Conservation (phyloP, 2,113 vertebrate species). For the Oryzias celebensis region DNA sequence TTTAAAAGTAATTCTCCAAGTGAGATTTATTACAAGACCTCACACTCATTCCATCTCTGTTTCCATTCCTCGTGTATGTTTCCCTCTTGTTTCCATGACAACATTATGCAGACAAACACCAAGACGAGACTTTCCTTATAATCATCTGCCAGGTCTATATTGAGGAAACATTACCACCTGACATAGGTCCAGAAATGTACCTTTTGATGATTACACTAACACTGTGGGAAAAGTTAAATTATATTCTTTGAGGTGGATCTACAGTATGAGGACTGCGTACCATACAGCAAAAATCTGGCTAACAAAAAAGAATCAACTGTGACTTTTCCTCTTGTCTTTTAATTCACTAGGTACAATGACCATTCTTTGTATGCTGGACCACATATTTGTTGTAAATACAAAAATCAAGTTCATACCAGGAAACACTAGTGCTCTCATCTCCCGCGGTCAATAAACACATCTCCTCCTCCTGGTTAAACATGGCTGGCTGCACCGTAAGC, state of each 20-base stretch:
- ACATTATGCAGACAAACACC: slow-evolving; percentile 52
- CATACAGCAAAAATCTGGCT: not conserved
- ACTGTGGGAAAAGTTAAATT: slow-evolving; percentile 6
- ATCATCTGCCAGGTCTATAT: slow-evolving; percentile 23
- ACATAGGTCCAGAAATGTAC: slow-evolving; percentile 26
- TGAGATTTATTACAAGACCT: not conserved
- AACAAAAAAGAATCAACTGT: no score
- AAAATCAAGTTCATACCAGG: slow-evolving; percentile 78
- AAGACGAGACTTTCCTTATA: slow-evolving; percentile 51
- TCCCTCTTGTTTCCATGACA: slow-evolving; percentile 55
- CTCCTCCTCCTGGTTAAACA: slow-evolving; percentile 91
- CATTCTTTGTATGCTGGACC: not conserved
- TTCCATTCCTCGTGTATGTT: slow-evolving; percentile 13
- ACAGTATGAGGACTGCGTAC: not conserved
- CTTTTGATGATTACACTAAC: slow-evolving; percentile 12
- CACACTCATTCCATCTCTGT: not conserved
- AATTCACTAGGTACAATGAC: no score
- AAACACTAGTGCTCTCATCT: slow-evolving; percentile 66
- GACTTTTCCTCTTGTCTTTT: no score
- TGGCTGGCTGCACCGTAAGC: slow-evolving; percentile 83
- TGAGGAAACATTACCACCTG: not conserved
- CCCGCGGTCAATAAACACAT: slow-evolving; percentile 70
- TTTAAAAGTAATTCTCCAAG: slow-evolving; percentile 38
- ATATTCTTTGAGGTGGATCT: no score
- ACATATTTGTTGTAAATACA: not conserved